phyloP scores from a whole-genome alignment of 1,140 invertebrate genomes.

The Drosophila malerkotliana region DNA sequence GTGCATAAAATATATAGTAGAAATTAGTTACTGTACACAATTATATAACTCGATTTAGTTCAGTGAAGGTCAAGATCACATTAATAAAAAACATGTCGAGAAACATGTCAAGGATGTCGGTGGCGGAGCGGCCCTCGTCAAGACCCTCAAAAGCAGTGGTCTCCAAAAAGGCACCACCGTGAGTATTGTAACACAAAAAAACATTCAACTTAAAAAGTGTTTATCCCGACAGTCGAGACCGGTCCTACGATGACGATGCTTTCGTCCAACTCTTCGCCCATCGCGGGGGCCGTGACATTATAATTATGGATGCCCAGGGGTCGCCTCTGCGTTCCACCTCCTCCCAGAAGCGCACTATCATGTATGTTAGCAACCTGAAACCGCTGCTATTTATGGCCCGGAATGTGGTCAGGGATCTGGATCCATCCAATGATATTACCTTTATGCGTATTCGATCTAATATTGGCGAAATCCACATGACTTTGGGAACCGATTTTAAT shows the following conservation, averaged over 20 bases:
- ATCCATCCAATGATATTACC: slow-evolving; percentile 92
- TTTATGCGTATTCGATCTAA: slow-evolving; percentile 94
- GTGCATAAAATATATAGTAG: too few species aligned
- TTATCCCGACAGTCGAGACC: slow-evolving; percentile 1
- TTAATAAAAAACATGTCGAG: slow-evolving; percentile 7
- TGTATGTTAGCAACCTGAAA: slow-evolving; percentile 23
- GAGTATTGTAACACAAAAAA: background rate
- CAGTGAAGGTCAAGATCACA: background rate
- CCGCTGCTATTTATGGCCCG: slow-evolving; percentile 88
- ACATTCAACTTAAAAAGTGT: background rate
- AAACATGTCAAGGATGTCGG: background rate
- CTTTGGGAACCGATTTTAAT: slow-evolving; percentile 38
- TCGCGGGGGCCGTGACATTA: slow-evolving; percentile 48
- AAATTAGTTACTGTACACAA: too few species aligned
- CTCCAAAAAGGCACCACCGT: background rate
- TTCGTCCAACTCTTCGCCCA: slow-evolving; percentile 44
- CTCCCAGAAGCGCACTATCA: slow-evolving; percentile 26
- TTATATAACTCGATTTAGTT: too few species aligned
- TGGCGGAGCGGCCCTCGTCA: background rate
- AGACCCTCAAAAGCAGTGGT: background rate
- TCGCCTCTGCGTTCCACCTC: slow-evolving; percentile 48
- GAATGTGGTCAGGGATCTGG: slow-evolving; percentile 90
- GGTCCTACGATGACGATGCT: slow-evolving; percentile 51
- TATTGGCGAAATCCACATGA: slow-evolving; percentile 89
- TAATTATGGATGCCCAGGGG: slow-evolving; percentile 52